These are phyloP conservation scores for Puntigrus tetrazona DNA, from an alignment of 2,113 vertebrate genomes.

Conservation along the genomic window DNA sequence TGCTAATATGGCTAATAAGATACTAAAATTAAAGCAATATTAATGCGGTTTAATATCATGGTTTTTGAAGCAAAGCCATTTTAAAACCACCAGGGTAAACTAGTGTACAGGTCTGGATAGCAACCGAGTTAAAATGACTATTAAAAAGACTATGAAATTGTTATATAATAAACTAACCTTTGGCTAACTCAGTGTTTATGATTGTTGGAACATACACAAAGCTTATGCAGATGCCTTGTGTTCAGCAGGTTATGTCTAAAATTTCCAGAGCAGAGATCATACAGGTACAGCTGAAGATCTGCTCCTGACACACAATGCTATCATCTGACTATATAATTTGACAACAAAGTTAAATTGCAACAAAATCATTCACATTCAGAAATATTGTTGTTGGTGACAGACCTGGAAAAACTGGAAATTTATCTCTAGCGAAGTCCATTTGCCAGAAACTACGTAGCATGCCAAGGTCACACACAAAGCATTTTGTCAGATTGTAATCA, in stretches of 20 bases:
- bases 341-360: neutral
- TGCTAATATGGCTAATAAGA: neutral
- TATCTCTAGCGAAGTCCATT: neutral
- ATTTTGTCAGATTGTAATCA: no score
- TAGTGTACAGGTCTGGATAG: neutral
- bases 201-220: neutral
- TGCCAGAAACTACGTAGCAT: neutral
- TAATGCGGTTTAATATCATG: neutral
- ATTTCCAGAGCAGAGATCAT: neutral
- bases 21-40: neutral
- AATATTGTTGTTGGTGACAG: neutral
- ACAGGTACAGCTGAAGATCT: neutral
- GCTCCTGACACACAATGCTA: neutral
- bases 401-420: constrained; percentile 20
- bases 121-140: neutral
- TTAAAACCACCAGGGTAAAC: neutral
- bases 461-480: neutral
- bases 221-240: neutral
- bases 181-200: neutral
- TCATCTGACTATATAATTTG: no score
- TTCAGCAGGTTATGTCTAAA: neutral
- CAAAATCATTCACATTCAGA: neutral
- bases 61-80: neutral
- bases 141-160: neutral
- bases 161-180: neutral